Conservation (phyloP, 2,797 vertebrate species). For the Epinephelus awoara region DNA sequence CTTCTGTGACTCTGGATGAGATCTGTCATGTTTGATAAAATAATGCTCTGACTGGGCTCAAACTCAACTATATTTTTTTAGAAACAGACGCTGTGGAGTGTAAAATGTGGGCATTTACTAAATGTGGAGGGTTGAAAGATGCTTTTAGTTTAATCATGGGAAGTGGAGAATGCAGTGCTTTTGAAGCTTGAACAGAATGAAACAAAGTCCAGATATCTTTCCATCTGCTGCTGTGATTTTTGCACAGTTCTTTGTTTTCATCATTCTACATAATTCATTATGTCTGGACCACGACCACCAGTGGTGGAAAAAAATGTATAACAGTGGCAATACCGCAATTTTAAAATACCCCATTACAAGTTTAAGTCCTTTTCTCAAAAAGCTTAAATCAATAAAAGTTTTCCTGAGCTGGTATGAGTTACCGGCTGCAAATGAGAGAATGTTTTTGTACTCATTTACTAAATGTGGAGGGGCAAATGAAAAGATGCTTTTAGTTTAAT, state of each 20-base stretch:
- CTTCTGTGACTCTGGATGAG: constrained; percentile 1
- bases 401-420: no score
- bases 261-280: background rate
- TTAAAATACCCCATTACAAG: no score
- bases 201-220: background rate
- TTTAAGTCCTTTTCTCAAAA: no score
- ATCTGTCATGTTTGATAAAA: background rate
- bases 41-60: background rate
- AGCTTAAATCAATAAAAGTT: no score
- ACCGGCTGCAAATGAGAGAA: no score
- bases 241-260: background rate
- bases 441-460: no score
- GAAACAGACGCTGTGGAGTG: background rate
- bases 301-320: no score
- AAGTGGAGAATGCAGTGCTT: background rate
- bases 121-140: background rate
- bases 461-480: no score
- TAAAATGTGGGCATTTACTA: background rate
- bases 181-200: background rate
- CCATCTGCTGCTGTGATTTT: background rate
- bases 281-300: background rate
- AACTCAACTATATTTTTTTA: background rate
- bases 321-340: no score
- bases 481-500: no score
- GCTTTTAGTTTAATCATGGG: background rate